Evolutionary conservation across 1,140 invertebrate species (phyloP).

Genomic region (Phthorimaea operculella): DNA sequence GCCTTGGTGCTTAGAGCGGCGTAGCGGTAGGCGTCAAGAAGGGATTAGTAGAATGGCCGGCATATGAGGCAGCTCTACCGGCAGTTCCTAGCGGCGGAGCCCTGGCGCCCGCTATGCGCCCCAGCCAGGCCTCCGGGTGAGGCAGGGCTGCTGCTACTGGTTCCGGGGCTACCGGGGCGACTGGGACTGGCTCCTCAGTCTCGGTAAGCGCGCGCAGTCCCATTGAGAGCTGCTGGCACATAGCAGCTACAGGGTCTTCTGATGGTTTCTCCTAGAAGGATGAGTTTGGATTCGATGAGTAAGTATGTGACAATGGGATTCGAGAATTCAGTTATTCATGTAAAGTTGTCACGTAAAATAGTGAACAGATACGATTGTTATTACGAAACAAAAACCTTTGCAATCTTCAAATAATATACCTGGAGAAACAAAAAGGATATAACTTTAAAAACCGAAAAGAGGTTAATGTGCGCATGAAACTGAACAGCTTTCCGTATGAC

Average conservation of each 20-base stretch:
- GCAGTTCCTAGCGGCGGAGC: constrained; percentile 52
- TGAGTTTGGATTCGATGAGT: neutral
- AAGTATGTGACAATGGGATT: neutral
- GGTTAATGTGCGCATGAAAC: no score
- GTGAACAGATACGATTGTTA: no score
- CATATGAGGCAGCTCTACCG: constrained; percentile 30
- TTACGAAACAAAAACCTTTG: no score
- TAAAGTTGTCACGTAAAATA: neutral
- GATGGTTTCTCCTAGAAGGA: constrained; percentile 16
- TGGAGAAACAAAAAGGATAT: no score
- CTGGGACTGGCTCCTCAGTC: constrained; percentile 48
- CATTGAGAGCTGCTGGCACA: constrained; percentile 59
- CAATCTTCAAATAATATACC: no score
- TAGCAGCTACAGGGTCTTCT: constrained; percentile 49
- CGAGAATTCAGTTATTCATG: neutral
- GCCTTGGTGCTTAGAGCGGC: constrained; percentile 9
- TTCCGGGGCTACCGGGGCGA: constrained; percentile 29
- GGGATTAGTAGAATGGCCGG: constrained; percentile 43
- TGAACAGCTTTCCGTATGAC: no score
- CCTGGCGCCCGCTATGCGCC: constrained; percentile 63
- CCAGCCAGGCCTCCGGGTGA: constrained; percentile 82
- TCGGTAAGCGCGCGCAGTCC: constrained; percentile 58
- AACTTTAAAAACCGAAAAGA: no score
- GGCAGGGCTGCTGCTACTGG: constrained; percentile 63
- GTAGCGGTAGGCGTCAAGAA: constrained; percentile 32